These are phyloP conservation scores for Lasioglossum villosulum DNA, from an alignment of 2,888 invertebrate species.

Conservation along the genomic window DNA sequence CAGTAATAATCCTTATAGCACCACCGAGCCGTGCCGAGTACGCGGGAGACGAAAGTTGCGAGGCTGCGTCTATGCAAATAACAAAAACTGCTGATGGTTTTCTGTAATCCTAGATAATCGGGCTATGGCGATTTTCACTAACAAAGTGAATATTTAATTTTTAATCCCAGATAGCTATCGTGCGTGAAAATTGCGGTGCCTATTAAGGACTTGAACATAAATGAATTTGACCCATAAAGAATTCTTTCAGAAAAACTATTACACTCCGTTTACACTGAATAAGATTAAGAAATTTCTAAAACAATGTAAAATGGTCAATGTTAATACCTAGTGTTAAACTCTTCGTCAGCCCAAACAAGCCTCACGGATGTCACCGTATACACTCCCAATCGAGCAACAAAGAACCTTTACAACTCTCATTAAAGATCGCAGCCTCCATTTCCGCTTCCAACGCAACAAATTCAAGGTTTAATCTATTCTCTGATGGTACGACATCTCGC, in stretches of 20 bases:
- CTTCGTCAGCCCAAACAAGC: background rate
- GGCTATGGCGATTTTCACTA: background rate
- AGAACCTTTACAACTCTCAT: background rate
- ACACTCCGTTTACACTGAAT: background rate
- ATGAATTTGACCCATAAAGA: background rate
- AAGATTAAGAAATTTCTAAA: background rate
- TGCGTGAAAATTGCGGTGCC: background rate
- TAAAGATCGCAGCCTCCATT: background rate
- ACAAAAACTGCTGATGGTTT: background rate
- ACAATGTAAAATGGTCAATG: no score
- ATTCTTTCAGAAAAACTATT: background rate
- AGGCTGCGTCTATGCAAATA: background rate
- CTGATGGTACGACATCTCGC: background rate
- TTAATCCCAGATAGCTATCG: background rate
- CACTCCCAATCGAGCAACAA: background rate
- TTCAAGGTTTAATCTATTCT: background rate
- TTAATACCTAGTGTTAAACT: background rate
- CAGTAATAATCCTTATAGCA: background rate
- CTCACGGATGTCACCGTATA: background rate
- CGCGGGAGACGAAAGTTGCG: background rate
- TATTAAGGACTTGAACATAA: background rate
- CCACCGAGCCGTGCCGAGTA: background rate
- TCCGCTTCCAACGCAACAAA: background rate
- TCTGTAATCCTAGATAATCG: background rate
- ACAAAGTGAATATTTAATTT: constrained; percentile 1